Evolutionary conservation across 1,140 invertebrate species (phyloP), one percentile per base, ranked within the genome.

Genomic region (Drosophila orena): DNA sequence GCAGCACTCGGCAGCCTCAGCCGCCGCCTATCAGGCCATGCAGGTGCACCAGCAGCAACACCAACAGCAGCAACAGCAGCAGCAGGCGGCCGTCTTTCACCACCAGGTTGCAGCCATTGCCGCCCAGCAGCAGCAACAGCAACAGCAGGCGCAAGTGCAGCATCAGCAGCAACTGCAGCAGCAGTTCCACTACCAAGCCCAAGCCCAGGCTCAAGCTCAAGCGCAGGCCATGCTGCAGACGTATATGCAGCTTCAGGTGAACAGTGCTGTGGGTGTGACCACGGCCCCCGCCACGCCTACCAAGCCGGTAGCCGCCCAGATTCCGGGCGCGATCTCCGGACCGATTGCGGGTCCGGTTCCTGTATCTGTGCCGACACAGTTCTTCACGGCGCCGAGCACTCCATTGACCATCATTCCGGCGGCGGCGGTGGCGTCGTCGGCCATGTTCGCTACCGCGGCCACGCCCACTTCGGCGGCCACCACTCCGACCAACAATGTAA

Each of bases 211-310:
- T 24, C 71, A 69, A 61, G 68, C 77, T 24, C 85, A 89, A 30
- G 84, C 84, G 0, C 85, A 89, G 68, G 85, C 85, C 42, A 92
- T 92, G 91, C 59, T 92, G 66, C 91, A 92, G 49, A 90, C 91
- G 3, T 91, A 92, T 43, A 91, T 92, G 91, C 91, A 92, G 12
- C 49, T 92, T 66, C 91, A 92, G 66, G 83, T 91, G 66, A 91
- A 90, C 56, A 90, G 83, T 79, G 71, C 56, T 5, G 56, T 90
- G 30, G 58, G 62, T 42, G 59, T 70, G 35, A 65, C 64, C 17
- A 77, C 86, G 56, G 75, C 86, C 8, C 79, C 83, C 14, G 58
- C 77, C 47, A 91, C 90, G 55, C 79, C 90, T 34, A 92, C 84
- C 54, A 91, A 91, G 59, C 37, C 68, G 8, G 81, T 78, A 47